Percentiles rank a stretch among this genome's conserved stretches.
phyloP scores from a whole-genome alignment of 2,113 vertebrate genomes.

The Aldabrachelys gigantea region DNA sequence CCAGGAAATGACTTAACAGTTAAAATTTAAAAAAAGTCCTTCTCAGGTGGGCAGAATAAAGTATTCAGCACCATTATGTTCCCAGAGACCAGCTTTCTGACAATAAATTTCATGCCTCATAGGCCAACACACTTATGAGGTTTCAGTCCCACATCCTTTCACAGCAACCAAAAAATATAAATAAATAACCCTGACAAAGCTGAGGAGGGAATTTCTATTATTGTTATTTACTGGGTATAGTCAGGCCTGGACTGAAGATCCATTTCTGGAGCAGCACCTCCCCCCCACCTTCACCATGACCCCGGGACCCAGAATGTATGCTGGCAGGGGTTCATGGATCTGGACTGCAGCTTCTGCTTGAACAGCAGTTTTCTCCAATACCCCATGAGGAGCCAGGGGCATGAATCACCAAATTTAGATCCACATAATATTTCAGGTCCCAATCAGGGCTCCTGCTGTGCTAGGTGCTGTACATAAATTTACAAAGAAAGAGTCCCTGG shows the following conservation, averaged over 20 bases:
- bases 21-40: background rate
- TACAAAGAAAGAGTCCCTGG: background rate
- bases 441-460: background rate
- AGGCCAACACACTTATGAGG: conserved; percentile 45
- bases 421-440: fast-evolving
- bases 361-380: background rate
- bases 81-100: conserved; percentile 41
- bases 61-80: conserved; percentile 20
- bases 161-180: background rate
- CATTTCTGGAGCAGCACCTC: background rate
- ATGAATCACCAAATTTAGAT: background rate
- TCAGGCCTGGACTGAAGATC: background rate
- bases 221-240: background rate
- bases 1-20: background rate
- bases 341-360: background rate
- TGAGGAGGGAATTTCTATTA: background rate
- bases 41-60: conserved; percentile 32
- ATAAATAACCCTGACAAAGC: background rate
- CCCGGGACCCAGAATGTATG: background rate
- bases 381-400: background rate
- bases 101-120: conserved; percentile 69
- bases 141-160: conserved; percentile 37
- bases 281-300: too few relatives aligned
- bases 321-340: fast-evolving
- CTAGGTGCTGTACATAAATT: background rate